A percentile compares a stretch with the other conserved stretches of the same genome.
Conservation (phyloP, 2,888 invertebrate genomes). For the Orthosia gothica region DNA sequence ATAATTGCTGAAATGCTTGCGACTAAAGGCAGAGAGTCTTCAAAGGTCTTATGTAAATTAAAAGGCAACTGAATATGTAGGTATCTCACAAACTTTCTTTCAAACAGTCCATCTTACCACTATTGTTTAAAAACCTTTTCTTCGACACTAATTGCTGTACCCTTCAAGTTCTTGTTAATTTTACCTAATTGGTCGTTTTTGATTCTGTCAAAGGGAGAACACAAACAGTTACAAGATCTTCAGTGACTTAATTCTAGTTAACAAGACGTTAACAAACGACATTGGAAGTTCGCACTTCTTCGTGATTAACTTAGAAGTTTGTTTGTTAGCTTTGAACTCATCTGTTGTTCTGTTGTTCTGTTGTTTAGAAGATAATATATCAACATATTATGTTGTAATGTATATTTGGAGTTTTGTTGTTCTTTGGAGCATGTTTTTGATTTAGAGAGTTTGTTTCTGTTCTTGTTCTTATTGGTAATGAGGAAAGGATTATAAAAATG, state of each 20-base stretch:
- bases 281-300: slow-evolving; percentile 50
- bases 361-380: slow-evolving; percentile 46
- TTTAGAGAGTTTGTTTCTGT: slow-evolving; percentile 6
- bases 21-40: not conserved
- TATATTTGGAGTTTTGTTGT: slow-evolving; percentile 26
- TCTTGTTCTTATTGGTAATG: slow-evolving; percentile 3
- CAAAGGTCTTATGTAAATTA: not conserved
- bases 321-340: slow-evolving; percentile 23
- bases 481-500: not conserved
- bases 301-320: slow-evolving; percentile 51
- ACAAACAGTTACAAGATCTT: slow-evolving; percentile 46
- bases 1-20: not conserved
- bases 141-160: slow-evolving; percentile 43
- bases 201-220: no score
- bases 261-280: slow-evolving; percentile 66
- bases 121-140: slow-evolving; percentile 38
- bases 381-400: slow-evolving; percentile 45
- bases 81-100: slow-evolving; percentile 19
- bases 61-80: not conserved
- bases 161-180: slow-evolving; percentile 50
- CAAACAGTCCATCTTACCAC: slow-evolving; percentile 5
- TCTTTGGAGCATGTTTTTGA: slow-evolving; percentile 11
- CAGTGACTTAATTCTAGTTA: slow-evolving; percentile 61
- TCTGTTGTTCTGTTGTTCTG: no score
- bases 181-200: slow-evolving; percentile 48